Percentiles rank a stretch among this genome's conserved stretches.
Evolutionary conservation across 1,140 invertebrate genomes (phyloP).

Genomic region (Trinorchestia longiramus): DNA sequence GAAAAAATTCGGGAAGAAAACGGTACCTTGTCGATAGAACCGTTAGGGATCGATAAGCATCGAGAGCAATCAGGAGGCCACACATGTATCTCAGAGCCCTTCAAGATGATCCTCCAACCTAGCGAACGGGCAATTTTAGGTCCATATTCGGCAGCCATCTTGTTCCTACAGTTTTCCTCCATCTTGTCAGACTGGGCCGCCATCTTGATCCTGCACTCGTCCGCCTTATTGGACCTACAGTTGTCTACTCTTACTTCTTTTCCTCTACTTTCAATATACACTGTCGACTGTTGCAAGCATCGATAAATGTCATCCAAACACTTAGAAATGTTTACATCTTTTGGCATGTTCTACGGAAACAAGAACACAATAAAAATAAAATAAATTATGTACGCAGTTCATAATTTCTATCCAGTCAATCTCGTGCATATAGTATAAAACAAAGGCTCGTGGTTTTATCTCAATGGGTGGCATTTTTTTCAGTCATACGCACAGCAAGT

Average conservation of each 20-base stretch:
- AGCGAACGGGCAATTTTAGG: not conserved
- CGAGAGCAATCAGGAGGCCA: not conserved
- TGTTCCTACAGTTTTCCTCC: not conserved
- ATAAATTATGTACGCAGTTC: no score
- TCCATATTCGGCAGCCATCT: not conserved
- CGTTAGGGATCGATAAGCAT: not conserved
- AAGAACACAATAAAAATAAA: not conserved
- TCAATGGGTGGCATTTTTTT: no score
- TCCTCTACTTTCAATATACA: not conserved
- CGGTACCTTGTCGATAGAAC: not conserved
- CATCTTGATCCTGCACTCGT: not conserved
- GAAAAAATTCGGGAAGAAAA: not conserved
- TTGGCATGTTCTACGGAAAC: not conserved
- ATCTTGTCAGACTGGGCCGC: no score
- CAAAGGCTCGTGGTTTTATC: no score
- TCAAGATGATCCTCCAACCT: conserved; percentile 15
- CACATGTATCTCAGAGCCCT: not conserved
- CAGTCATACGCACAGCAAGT: no score
- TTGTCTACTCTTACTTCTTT: not conserved
- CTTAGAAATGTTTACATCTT: not conserved
- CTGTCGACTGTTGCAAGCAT: not conserved
- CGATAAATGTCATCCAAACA: not conserved
- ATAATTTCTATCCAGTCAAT: no score
- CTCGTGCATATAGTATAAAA: no score
- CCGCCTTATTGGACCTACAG: not conserved